Evolutionary conservation across 2,888 invertebrate genomes (phyloP).

Genomic region (Drosophila mayaguana): DNA sequence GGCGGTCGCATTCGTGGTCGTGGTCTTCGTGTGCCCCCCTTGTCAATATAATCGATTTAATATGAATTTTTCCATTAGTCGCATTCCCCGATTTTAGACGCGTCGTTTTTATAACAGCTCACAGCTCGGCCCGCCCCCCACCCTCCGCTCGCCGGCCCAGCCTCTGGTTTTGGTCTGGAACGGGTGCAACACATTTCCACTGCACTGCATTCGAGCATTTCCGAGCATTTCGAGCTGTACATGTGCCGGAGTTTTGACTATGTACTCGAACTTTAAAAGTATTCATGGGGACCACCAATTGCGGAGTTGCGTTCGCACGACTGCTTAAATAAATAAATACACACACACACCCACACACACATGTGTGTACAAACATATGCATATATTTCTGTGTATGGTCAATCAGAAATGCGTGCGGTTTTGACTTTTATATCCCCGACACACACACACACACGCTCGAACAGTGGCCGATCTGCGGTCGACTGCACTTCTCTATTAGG

Average conservation of each 20-base stretch:
- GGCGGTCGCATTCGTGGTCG: conserved; percentile 16
- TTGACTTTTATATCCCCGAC: conserved; percentile 41
- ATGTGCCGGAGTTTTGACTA: conserved; percentile 49
- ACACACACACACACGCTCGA: neutral
- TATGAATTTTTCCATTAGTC: conserved; percentile 84
- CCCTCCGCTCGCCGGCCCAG: neutral
- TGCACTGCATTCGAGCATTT: conserved; percentile 11
- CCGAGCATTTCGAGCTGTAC: conserved; percentile 22
- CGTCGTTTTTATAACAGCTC: conserved; percentile 50
- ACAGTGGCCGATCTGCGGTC: conserved; percentile 23
- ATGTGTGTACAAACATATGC: neutral
- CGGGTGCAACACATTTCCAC: conserved; percentile 17
- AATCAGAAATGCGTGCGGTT: conserved; percentile 61
- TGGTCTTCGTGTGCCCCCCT: conserved; percentile 33
- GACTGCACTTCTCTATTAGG: conserved; percentile 15
- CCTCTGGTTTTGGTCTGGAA: neutral
- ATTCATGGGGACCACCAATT: conserved; percentile 67
- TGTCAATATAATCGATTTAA: conserved; percentile 84
- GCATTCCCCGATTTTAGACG: conserved; percentile 73
- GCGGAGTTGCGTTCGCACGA: conserved; percentile 56
- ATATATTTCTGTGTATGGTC: conserved; percentile 47
- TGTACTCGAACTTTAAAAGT: conserved; percentile 57
- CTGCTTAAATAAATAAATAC: conserved; percentile 67
- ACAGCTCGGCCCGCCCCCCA: conserved; percentile 2
- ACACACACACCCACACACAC: neutral